Base-by-base conservation (phyloP, 1,140 invertebrate genomes). In the Ceratitis capitata region DNA sequence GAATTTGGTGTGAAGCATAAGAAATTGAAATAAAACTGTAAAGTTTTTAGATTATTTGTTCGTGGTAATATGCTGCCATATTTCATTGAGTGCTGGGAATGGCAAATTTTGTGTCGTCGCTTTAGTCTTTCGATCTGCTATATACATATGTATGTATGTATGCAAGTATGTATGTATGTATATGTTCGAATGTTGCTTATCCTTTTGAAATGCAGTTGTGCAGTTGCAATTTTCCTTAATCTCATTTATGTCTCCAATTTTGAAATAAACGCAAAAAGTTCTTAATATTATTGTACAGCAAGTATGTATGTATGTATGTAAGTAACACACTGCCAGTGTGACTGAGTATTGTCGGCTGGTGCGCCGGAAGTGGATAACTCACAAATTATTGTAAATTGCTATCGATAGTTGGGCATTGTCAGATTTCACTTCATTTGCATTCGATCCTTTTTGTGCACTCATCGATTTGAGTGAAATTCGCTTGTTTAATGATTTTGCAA, bases 301-400 rank as follows among this genome's bases (percentile, higher is more conserved):
- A n/a, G n/a, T n/a, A n/a, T n/a, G n/a, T n/a, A n/a, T n/a, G n/a
- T n/a, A n/a, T n/a, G n/a, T n/a, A n/a, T n/a, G n/a, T n/a, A n/a
- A n/a, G n/a, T n/a, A n/a, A n/a, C n/a, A n/a, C n/a, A n/a, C n/a
- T n/a, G n/a, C n/a, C n/a, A n/a, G n/a, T n/a, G n/a, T n/a, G n/a
- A n/a, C n/a, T n/a, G n/a, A n/a, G n/a, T n/a, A n/a, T n/a, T n/a
- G n/a, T n/a, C n/a, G n/a, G n/a, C n/a, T 19, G 1, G 4, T 19
- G 3, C 19, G 69, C 39, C 35, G 69, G 35, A 74, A 74, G n/a
- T 10, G 39, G 29, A n/a, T 26, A 78, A 23, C n/a, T 45, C 35
- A 78, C 69, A 78, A 78, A 78, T 78, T 78, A 78, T 78, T 35
- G 19, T 78, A 42, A 47, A 78, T 78, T 78, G 35, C n/a, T 45